Base-by-base conservation (phyloP, 2,888 invertebrate genomes). In the Rhingia campestris region DNA sequence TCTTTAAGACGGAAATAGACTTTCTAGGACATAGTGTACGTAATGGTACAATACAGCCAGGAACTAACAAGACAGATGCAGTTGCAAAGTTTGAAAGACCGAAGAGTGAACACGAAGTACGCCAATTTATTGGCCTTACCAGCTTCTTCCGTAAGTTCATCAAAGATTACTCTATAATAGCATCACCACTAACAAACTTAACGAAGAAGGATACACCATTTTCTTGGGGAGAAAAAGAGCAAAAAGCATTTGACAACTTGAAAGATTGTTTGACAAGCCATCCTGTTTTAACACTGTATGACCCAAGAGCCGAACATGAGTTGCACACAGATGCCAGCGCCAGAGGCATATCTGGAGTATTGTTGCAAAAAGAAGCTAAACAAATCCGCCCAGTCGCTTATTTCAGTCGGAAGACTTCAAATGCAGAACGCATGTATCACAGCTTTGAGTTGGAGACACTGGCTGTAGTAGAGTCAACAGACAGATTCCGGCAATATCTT, bases 361-460 rank as follows among this genome's bases (percentile, higher is more conserved):
- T 86, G 4, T 33, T 86, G 54, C 86, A 86, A 6, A 22, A 32
- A 0, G 72, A 73, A n/a, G 7, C 41, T 0, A 64, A 22, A 0
- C 0, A 7, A 0, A 6, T 58, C 0, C 66, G 45, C 5, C 67
- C 61, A 0, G 61, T 76, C 2, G 32, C 75, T 2, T 84, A 74
- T 37, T 86, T n/a, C 22, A 86, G 77, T 37, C 9, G 82, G 7
- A 73, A 76, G 1, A 82, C 80, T 0, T 77, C 61, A 0, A 32
- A 64, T 0, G 69, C 72, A 4, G 84, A 86, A n/a, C 6, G 49
- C 0, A 58, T 69, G 0, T 81, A 56, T 4, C 81, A 86, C 5
- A 86, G 80, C 12, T 86, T 54, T 12, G 70, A 58, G 12, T 10
- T 77, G 10, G 82, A 86, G 32, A 54, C 82, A 2, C 30, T 87